Conservation (phyloP, 1,140 invertebrate species). For the Ladona fulva region DNA sequence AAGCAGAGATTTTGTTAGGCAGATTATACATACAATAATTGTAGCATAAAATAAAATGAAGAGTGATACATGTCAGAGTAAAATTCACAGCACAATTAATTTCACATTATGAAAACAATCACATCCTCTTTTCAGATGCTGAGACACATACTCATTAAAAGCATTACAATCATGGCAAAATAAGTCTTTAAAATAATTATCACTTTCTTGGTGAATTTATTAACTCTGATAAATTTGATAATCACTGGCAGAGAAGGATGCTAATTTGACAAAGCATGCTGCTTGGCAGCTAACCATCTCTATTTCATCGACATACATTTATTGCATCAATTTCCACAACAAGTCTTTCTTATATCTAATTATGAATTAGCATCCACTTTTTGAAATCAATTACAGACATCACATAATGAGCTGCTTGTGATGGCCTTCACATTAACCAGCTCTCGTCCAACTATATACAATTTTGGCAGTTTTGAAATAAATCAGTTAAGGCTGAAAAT, state of each 20-base stretch:
- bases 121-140: too few relatives aligned
- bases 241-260: background rate
- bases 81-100: background rate
- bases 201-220: background rate
- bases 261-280: background rate
- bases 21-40: background rate
- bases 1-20: background rate
- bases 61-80: background rate
- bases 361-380: background rate
- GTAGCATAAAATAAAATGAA: background rate
- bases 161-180: too few relatives aligned
- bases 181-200: too few relatives aligned
- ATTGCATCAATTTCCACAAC: background rate
- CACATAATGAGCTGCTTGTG: too few relatives aligned
- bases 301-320: background rate
- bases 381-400: too few relatives aligned
- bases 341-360: background rate
- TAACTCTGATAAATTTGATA: background rate
- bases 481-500: background rate
- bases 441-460: background rate
- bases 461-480: background rate
- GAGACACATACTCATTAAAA: too few relatives aligned
- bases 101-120: background rate
- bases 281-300: constrained; percentile 2
- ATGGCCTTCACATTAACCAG: too few relatives aligned